Base-by-base conservation (phyloP, 2,113 vertebrate species). In the Phalacrocorax brasilianus region DNA sequence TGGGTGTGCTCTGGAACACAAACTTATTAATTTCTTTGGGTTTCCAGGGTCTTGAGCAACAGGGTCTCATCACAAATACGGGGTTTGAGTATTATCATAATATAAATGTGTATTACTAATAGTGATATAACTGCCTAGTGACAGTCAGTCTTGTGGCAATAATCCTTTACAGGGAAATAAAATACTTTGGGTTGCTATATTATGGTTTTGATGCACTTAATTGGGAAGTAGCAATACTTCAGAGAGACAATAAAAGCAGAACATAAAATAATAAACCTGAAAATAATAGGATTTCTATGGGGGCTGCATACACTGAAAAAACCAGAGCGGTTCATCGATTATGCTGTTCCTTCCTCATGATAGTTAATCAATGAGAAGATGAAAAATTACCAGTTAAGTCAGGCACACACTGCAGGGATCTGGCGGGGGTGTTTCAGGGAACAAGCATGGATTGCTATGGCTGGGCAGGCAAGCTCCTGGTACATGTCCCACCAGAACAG, bases 181-280 rank as follows among this genome's bases (percentile, higher is more conserved):
- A 92, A 92, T 86, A 88, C 76, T 92, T 93, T 61, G 47, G 35
- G 50, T 59, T 85, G 82, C 74, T 71, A 17, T 72, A 40, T 78
- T 92, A 80, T 44, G 61, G 47, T 42, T 95, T 74, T 86, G 75
- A 86, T 80, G 83, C 56, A 67, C 62, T 95, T 93, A 94, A 96
- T 95, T 93, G 78, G 76, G 65, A 91, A 96, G 79, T 62, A 93
- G 56, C 68, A 56, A 86, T 96, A 61, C 65, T 92, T 95, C 83
- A 92, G 89, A 92, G 56, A 63, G 79, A 72, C 35, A 81, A 92
- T 89, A 93, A 91, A 95, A 92, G 38, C 76, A 72, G 83, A 87
- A 95, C 93, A 93, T 66, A 91, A 91, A 96, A 74, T 59, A 93
- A 92, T 86, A 95, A 95, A 74, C 26, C 38, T 81, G 56, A 88